Evolutionary conservation across 2,888 invertebrate genomes (phyloP), one percentile per base, ranked within the genome.

Genomic region (Agrochola lychnidis): DNA sequence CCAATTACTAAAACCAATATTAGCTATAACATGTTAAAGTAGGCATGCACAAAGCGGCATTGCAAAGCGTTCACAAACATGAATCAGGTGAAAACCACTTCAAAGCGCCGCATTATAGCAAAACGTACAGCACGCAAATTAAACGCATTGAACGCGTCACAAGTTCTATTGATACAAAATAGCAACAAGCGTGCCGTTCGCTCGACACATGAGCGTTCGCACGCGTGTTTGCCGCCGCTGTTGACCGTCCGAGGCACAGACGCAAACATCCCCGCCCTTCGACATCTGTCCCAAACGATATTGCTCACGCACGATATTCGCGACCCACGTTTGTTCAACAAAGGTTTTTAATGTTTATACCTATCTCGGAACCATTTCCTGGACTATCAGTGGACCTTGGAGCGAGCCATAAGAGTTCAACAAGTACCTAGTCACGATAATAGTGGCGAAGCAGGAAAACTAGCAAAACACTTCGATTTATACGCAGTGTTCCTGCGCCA

Each of bases 261-360:
- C 90, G 90, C 92, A 93, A 94, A 94, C 91, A 93, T 87, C 61
- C 87, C 89, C 89, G 78, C 77, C 88, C 93, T 89, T 78, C 89
- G 85, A 91, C 94, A 92, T 92, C 92, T 93, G 93, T 88, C 90
- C 91, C 87, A 86, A 91, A 92, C 91, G 91, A 93, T 92, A 93
- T 93, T 92, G 92, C 93, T 91, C 94, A 94, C 92, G 94, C 93
- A 92, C 92, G 90, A 91, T 91, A 92, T 90, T 90, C 91, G 85
- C 89, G 88, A 88, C 90, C 90, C 91, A 90, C 90, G 91, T 92
- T 92, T 91, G 90, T 89, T 87, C 85, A 90, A 91, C 90, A 91
- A 91, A 90, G 89, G 90, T 88, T 92, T 92, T 91, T 89, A 91
- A 90, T 91, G 89, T 90, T 88, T 90, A 87, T 90, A 90, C 87